Percentiles rank a stretch among this genome's conserved stretches.
phyloP scores from a whole-genome alignment of 2,113 vertebrate species.

The Hippotragus niger region DNA sequence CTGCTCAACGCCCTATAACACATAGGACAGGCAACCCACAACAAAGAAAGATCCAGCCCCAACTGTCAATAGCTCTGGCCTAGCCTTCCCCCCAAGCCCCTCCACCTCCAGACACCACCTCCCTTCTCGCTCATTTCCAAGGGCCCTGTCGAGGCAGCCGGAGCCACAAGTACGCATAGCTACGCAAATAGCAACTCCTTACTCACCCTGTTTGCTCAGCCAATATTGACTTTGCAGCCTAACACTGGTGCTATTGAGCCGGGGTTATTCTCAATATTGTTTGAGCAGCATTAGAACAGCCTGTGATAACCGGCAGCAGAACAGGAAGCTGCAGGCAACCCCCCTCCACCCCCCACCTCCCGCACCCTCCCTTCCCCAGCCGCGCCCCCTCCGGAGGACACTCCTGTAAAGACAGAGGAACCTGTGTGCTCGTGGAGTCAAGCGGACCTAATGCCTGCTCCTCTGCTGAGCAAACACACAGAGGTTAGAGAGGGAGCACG shows the following conservation, averaged over 20 bases:
- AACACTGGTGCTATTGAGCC: conserved; percentile 90
- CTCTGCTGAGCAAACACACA: background rate
- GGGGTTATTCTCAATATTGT: conserved; percentile 87
- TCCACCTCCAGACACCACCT: conserved; percentile 34
- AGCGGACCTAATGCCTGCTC: conserved; percentile 17
- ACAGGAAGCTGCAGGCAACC: conserved; percentile 65
- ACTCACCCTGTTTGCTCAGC: conserved; percentile 90
- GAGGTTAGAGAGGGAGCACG: conserved; percentile 28
- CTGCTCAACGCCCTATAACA: rapidly evolving
- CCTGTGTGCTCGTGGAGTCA: conserved; percentile 46
- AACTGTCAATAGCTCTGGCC: background rate
- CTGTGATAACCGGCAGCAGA: conserved; percentile 79
- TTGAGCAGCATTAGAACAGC: conserved; percentile 89
- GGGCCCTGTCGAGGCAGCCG: conserved; percentile 71
- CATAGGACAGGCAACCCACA: background rate
- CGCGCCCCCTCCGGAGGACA: conserved; percentile 65
- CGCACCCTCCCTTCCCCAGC: background rate
- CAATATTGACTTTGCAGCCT: conserved; percentile 94
- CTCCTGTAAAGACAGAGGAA: conserved; percentile 61
- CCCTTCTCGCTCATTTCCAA: conserved; percentile 52
- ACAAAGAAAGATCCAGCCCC: background rate
- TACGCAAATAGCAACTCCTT: conserved; percentile 92
- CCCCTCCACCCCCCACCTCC: background rate
- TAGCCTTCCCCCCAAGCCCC: background rate
- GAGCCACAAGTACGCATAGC: conserved; percentile 83